phyloP scores from a whole-genome alignment of 2,797 vertebrate genomes.

The Nyctibius grandis region DNA sequence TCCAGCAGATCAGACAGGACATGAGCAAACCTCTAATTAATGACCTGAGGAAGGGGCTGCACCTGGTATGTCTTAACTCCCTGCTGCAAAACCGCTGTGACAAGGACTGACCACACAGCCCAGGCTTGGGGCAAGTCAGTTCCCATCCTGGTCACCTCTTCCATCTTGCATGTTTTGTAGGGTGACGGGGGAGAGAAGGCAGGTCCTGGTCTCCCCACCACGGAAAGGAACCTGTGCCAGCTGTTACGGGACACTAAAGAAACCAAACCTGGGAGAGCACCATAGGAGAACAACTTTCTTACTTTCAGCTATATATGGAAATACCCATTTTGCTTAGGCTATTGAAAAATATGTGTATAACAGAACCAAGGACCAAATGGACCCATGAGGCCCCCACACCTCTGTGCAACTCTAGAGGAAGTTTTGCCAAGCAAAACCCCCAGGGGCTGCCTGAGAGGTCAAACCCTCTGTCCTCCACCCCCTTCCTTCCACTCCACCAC shows the following conservation, averaged over 20 bases:
- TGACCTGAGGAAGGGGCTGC: neutral
- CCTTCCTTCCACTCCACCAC: neutral
- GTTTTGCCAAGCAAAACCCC: neutral
- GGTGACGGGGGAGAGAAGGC: too few relatives aligned
- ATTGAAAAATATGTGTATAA: fast-evolving
- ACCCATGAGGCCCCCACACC: fast-evolving
- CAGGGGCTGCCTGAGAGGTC: neutral
- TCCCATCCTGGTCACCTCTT: neutral
- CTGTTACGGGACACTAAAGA: fast-evolving
- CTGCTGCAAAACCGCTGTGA: neutral
- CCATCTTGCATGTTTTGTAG: fast-evolving
- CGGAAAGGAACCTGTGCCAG: fast-evolving
- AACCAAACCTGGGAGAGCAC: neutral
- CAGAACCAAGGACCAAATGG: neutral
- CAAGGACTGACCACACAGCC: neutral
- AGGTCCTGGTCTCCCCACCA: neutral
- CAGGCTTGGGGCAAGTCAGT: neutral
- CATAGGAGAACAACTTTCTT: fast-evolving
- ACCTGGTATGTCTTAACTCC: neutral
- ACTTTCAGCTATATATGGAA: neutral
- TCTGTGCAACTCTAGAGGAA: neutral
- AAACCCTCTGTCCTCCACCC: neutral
- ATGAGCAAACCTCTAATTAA: neutral
- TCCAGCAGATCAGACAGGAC: neutral
- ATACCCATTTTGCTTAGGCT: fast-evolving